These are phyloP conservation scores for Ispidina picta DNA, from an alignment of 2,797 vertebrate genomes.

Conservation along the genomic window DNA sequence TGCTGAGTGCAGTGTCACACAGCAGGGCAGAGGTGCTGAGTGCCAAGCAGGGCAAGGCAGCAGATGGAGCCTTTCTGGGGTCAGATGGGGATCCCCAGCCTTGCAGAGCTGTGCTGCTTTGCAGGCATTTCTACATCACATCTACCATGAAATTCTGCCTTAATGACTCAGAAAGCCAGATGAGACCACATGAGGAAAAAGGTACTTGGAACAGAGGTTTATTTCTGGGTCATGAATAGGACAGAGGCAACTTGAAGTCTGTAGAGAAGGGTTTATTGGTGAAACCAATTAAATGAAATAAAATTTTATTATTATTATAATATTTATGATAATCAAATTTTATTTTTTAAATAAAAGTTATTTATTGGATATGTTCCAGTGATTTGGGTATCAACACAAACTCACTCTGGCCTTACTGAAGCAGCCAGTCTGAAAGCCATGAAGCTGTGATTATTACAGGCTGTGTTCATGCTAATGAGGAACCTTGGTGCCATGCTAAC, in stretches of 20 bases:
- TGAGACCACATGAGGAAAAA: not conserved
- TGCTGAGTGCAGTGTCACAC: too few relatives aligned
- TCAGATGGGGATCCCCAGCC: not conserved
- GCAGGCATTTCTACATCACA: not conserved
- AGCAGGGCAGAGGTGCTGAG: too few relatives aligned
- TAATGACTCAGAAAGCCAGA: not conserved
- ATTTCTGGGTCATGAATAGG: not conserved
- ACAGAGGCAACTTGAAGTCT: not conserved
- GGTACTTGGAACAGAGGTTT: not conserved
- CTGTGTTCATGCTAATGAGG: not conserved
- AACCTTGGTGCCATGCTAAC: not conserved
- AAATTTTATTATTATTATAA: too few relatives aligned
- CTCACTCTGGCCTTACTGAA: not conserved
- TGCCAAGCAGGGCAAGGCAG: not conserved
- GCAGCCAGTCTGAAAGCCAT: not conserved
- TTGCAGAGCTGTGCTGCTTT: not conserved
- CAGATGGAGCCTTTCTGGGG: not conserved
- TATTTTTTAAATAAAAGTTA: too few relatives aligned
- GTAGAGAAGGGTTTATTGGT: not conserved
- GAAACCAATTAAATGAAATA: not conserved
- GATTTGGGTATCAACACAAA: not conserved
- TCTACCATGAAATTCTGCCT: not conserved
- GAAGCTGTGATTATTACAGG: not conserved
- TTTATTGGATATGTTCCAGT: not conserved
- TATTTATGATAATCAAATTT: too few relatives aligned